Base-by-base conservation (phyloP, 2,888 invertebrate genomes). In the Leptopterna dolabrata region DNA sequence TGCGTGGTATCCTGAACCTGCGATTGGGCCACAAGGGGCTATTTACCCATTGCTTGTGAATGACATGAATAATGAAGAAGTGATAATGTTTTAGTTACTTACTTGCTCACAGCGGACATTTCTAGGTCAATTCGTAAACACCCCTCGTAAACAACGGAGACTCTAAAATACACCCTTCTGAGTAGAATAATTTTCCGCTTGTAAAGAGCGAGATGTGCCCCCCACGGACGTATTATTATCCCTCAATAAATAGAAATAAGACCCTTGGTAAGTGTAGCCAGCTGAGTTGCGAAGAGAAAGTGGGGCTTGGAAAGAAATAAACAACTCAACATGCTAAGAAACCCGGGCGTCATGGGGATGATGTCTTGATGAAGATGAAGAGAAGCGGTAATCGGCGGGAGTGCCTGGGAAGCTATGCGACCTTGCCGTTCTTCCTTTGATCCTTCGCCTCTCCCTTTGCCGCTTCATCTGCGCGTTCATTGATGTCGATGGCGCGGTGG, bases 371-470 rank as follows among this genome's bases (percentile, higher is more conserved):
- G 55, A 16, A 19, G 55, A 81, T 55, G 81, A 29, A 63, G 63
- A 24, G 63, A 63, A 27, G 16, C 78, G 78, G 27, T 55, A 81
- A 81, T 81, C 81, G 81, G 36, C 55, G 55, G 81, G 81, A 81
- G 81, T 81, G 81, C 81, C 78, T 45, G 55, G 55, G 45, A 45
- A 78, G 47, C 78, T 41, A n/a, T n/a, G 55, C 19, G 81, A 81
- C 81, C 81, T 81, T 81, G 81, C 14, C 16, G n/a, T 47, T 55
- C 27, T 55, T 55, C 55, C 81, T 81, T 80, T 80, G 80, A 80
- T 80, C 80, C 76, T 7, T 9, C 43, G 16, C 76, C n/a, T 51
- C 80, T 43, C 76, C n/a, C 43, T 76, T n/a, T n/a, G 30, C 73
- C 3, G 2, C 41, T 19, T 19, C 73, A 73, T 73, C 73, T 16